Base-by-base conservation (phyloP, 2,797 vertebrate genomes). In the Trematomus bernacchii region DNA sequence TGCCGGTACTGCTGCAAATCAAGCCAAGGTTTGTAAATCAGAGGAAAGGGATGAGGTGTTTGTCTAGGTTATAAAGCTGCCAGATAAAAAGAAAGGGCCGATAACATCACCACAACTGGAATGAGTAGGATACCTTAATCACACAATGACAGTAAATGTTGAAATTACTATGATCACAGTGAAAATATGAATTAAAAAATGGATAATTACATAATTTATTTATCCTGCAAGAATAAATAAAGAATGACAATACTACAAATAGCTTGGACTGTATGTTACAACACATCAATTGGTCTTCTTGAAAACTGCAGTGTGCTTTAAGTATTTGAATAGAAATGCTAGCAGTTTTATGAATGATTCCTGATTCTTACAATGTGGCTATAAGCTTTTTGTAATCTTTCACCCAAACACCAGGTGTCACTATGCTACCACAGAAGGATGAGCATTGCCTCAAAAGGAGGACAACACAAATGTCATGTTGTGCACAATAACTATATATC, bases 361-460 rank as follows among this genome's bases (percentile, higher is more conserved):
- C 27, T 12, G 37, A 42, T n/a, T 63, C 43, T 44, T 50, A 4
- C 27, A 64, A n/a, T 1, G 3, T n/a, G 16, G 10, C 16, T 4
- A 7, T 57, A 6, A 61, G 6, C 6, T 9, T 3, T 4, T 4
- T 88, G 84, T 58, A 91, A 61, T 76, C 74, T 66, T 0, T 2
- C 6, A 9, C 1, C n/a, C 14, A 0, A 63, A 52, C 92, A 90
- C 77, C 18, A 77, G 85, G 69, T 76, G 91, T 84, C 85, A 52
- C 53, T 75, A 16, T 71, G n/a, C 10, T n/a, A 73, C 82, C 21
- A 3, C 47, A 47, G 11, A 42, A 30, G 10, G 16, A 40, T 13
- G 9, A 11, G 33, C 3, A 6, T 2, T 3, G 13, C 14, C 42
- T 60, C 64, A 37, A 61, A 42, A 42, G 27, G 6, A 42, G 27